These are phyloP conservation scores for Andrena flavipes DNA, from an alignment of 2,888 invertebrate genomes.

Conservation along the genomic window DNA sequence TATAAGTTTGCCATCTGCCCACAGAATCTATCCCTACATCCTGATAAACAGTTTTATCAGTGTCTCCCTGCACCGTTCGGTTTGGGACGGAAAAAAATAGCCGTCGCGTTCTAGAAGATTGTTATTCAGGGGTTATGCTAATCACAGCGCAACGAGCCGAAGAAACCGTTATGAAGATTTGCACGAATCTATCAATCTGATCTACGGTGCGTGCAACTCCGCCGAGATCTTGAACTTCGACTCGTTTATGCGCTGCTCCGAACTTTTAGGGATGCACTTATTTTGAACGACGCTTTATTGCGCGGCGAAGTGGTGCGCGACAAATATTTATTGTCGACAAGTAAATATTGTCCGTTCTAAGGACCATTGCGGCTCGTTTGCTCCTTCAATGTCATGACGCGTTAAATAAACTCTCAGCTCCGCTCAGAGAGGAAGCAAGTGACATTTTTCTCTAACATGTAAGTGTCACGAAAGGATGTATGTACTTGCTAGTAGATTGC, in stretches of 20 bases:
- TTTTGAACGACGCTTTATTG: neutral
- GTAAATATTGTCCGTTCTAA: conserved; percentile 3
- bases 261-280: neutral
- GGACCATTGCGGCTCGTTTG: neutral
- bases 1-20: no score
- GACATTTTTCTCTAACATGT: neutral
- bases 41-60: neutral
- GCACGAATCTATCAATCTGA: conserved; percentile 39
- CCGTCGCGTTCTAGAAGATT: conserved; percentile 66
- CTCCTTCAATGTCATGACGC: no score
- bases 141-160: conserved; percentile 58
- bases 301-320: neutral
- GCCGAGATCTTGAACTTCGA: neutral
- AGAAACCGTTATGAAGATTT: conserved; percentile 60
- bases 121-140: conserved; percentile 68
- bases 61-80: neutral
- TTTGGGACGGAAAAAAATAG: neutral
- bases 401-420: neutral
- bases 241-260: neutral
- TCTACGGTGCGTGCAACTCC: conserved; percentile 14
- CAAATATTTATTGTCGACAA: neutral
- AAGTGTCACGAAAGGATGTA: no score
- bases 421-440: neutral
- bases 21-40: no score
- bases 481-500: no score